Base-by-base conservation (phyloP, 2,797 vertebrate species). In the Psittacula derbiana region DNA sequence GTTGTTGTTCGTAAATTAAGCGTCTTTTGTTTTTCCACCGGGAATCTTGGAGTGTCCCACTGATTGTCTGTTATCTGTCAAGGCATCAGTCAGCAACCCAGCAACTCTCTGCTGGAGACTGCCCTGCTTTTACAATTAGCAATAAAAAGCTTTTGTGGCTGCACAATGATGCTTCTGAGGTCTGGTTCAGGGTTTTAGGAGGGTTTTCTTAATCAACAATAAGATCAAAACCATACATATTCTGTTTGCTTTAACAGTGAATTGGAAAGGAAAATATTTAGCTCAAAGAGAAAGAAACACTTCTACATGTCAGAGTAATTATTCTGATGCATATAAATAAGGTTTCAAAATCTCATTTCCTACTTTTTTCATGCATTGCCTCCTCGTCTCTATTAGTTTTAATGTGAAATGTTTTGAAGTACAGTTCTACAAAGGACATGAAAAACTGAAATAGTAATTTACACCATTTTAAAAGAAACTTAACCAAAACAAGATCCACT, bases 41-140 rank as follows among this genome's bases (percentile, higher is more conserved):
- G 92, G 94, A 92, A 78, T 88, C 85, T 94, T 66, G 80, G 83
- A 92, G 87, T 85, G 85, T 93, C 2, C 2, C 36, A 75, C 78
- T 67, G 93, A 95, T 95, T 91, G 97, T 95, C 96, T 97, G 95
- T 96, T 97, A 96, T 96, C 96, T 97, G 95, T 97, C 97, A 97
- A 97, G 80, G 84, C 97, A 96, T 97, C 95, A 96, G 88, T 88
- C 96, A 92, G 95, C 93, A 92, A 80, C 95, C 81, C 90, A 93
- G 91, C 94, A 96, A 50, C 82, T 96, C 96, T 65, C 96, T 93
- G 95, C 90, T 97, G 96, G 96, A 97, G 95, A 85, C 95, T 86
- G 95, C 75, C 90, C 94, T 97, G 91, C 92, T 96, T 96, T 97
- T 90, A 96, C 97, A 96, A 96, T 97, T 96, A 96, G 79, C 86